Percentiles rank a stretch among this genome's conserved stretches.
phyloP scores from a whole-genome alignment of 1,140 invertebrate species.

The Pomacea maculata region DNA sequence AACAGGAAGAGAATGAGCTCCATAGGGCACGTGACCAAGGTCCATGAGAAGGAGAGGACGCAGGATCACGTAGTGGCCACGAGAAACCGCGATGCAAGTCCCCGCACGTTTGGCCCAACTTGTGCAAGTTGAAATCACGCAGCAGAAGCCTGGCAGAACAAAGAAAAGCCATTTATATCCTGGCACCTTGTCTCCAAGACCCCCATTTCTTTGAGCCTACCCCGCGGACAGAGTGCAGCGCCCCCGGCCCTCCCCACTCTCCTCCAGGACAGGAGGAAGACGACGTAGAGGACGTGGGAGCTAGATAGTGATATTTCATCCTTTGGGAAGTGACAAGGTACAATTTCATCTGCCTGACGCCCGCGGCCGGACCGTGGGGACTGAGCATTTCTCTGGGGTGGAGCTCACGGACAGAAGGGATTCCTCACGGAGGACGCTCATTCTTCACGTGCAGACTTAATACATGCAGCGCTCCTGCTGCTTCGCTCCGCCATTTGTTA shows the following conservation, averaged over 20 bases:
- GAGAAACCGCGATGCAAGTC: no score
- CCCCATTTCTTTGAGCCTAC: not conserved
- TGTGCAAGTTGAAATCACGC: not conserved
- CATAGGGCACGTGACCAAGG: no score
- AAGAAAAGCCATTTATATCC: slow-evolving; percentile 8
- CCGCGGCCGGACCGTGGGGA: not conserved
- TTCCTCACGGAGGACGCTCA: slow-evolving; percentile 6
- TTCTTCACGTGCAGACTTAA: slow-evolving; percentile 9
- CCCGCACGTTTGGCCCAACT: no score
- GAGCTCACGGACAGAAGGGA: slow-evolving; percentile 2
- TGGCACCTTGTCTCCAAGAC: not conserved
- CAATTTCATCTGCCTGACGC: slow-evolving; percentile 7
- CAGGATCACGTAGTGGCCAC: no score
- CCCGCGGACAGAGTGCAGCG: not conserved
- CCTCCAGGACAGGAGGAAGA: not conserved
- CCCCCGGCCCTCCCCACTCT: not conserved
- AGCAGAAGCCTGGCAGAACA: not conserved
- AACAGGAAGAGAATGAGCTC: not conserved
- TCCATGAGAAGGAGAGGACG: no score
- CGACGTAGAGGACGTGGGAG: not conserved
- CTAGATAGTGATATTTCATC: slow-evolving; percentile 9
- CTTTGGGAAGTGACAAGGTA: slow-evolving; percentile 7
- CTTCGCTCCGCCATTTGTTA: not conserved
- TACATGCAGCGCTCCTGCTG: not conserved
- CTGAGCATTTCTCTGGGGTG: slow-evolving; percentile 2